Base-by-base conservation (phyloP, 2,113 vertebrate genomes). In the Eulacestoma nigropectus region DNA sequence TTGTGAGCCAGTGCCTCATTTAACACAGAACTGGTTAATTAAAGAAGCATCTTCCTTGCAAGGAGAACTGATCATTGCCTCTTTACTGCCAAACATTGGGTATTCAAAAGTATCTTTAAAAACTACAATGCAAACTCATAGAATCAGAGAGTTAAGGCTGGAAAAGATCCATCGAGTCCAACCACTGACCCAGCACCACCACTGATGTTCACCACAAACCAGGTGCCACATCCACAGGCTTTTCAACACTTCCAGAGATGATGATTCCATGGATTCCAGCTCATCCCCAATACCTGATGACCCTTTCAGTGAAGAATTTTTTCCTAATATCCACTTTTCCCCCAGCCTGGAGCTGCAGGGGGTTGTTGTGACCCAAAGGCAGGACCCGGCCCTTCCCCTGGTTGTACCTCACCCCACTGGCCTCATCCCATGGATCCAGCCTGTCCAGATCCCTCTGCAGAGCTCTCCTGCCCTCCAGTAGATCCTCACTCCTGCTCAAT, bases 331-430 rank as follows among this genome's bases (percentile, higher is more conserved):
- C 17, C 26, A 32, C 14, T 76, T 53, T 23, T 42, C 41, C 23
- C 2, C n/a, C 9, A 7, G 5, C 17, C 50, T 62, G 53, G 29
- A 20, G 10, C 10, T 60, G n/a, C 39, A 53, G n/a, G 16, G n/a
- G 30, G 11, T 3, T 21, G 29, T 1, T 46, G 55, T n/a, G 70
- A 55, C 7, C 22, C 1, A 0, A 16, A 10, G 32, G 22, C 32
- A 81, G 59, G 26, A 22, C 1, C 37, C 22, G 30, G 55, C 63
- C 22, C 8, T 62, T 32, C 3, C 26, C 55, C 63, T 41, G 41
- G 19, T 0, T 68, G 53, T 47, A 5, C 25, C 62, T 75, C 35
- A 80, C 14, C 32, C 35, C 26, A 3, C 0, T 26, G 49, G 35
- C 21, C 42, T 57, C n/a, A 22, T 4, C 2, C 39, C 70, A 47